Evolutionary conservation across 2,113 vertebrate genomes (phyloP).

Genomic region (Nematolebias whitei): DNA sequence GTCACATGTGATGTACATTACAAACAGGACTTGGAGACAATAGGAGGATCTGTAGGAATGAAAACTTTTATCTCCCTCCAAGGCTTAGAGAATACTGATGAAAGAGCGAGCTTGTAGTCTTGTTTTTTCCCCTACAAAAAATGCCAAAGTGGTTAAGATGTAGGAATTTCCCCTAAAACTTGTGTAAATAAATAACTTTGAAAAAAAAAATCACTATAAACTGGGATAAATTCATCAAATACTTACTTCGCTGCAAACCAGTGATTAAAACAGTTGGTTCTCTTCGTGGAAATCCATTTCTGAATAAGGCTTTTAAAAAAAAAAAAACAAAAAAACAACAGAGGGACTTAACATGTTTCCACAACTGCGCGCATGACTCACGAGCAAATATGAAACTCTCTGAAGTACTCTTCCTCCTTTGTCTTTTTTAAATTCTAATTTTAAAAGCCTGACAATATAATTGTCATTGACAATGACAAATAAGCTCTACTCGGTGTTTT

Average conservation of each 20-base stretch:
- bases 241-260: no score
- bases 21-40: conserved; percentile 44
- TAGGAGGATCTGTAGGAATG: conserved; percentile 48
- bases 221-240: no score
- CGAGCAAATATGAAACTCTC: conserved; percentile 38
- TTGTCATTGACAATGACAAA: conserved; percentile 66
- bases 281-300: conserved; percentile 2
- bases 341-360: conserved; percentile 27
- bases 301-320: conserved; percentile 12
- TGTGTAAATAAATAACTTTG: no score
- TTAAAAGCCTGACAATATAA: conserved; percentile 68
- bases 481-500: conserved; percentile 60
- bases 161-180: no score
- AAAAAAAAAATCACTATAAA: no score
- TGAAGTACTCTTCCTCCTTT: conserved; percentile 49
- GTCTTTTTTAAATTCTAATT: conserved; percentile 68
- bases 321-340: no score
- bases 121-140: no score
- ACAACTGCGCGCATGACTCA: conserved; percentile 58
- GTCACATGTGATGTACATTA: conserved; percentile 54
- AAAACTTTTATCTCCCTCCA: conserved; percentile 39
- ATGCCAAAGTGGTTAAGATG: no score
- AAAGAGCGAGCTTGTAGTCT: conserved; percentile 30
- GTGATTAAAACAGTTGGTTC: no score
- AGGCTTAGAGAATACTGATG: conserved; percentile 12